Percentiles rank a stretch among this genome's conserved stretches.
These are phyloP conservation scores for Cremastinae sp. DNA, from an alignment of 2,888 invertebrate genomes.

Conservation along the genomic window DNA sequence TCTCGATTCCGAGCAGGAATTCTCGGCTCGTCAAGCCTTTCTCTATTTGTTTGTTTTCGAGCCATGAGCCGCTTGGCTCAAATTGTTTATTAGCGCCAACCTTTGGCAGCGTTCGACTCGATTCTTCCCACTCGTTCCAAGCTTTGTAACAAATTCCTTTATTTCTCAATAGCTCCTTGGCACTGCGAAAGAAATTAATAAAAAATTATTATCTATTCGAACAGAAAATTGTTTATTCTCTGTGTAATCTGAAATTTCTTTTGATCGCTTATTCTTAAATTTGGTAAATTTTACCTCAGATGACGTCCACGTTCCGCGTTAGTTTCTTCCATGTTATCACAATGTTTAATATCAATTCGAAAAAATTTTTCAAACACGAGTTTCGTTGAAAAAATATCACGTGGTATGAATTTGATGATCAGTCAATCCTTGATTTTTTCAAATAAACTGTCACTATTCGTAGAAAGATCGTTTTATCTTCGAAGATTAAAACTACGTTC, in stretches of 20 bases:
- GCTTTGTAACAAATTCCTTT: conserved; percentile 71
- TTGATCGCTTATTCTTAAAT: too few relatives aligned
- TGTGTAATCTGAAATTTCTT: too few relatives aligned
- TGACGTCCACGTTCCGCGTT: background rate
- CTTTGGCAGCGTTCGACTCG: conserved; percentile 81
- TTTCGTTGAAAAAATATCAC: background rate
- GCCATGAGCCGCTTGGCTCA: conserved; percentile 82
- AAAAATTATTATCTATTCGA: too few relatives aligned
- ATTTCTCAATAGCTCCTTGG: conserved; percentile 71
- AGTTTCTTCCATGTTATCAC: background rate
- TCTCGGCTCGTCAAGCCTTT: conserved; percentile 82
- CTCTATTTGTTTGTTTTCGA: conserved; percentile 84
- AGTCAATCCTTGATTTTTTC: too few relatives aligned
- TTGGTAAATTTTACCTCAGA: conserved; percentile 9
- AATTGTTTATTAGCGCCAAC: conserved; percentile 82
- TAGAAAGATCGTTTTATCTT: background rate
- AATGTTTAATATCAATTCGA: background rate
- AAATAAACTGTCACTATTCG: too few relatives aligned
- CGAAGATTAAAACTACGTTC: background rate
- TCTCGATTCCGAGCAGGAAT: conserved; percentile 81
- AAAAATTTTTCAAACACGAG: background rate
- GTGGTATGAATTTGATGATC: background rate
- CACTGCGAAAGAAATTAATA: conserved; percentile 66
- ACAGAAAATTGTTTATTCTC: too few relatives aligned
- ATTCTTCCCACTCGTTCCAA: conserved; percentile 78